Percentiles rank a stretch among this genome's conserved stretches.
These are phyloP conservation scores for Aplodontia rufa DNA, from an alignment of 2,113 vertebrate species.

Conservation along the genomic window DNA sequence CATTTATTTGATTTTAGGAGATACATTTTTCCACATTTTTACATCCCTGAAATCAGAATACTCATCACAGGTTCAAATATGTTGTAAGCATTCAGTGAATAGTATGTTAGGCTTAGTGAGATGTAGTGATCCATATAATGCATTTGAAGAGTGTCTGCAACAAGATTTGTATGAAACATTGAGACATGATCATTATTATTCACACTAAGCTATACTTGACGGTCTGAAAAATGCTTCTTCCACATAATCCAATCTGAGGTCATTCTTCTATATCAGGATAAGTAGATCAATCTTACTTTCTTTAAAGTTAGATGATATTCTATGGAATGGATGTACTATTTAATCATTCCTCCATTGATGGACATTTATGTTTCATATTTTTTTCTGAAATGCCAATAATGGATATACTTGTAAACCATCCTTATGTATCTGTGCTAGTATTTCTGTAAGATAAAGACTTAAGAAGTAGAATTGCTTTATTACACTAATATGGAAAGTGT, in stretches of 20 bases:
- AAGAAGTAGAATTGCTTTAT: neutral
- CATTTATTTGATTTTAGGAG: neutral
- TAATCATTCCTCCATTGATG: neutral
- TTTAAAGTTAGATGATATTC: neutral
- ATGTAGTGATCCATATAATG: neutral
- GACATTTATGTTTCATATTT: neutral
- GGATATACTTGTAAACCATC: neutral
- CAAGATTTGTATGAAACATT: neutral
- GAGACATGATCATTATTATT: neutral
- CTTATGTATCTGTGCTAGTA: neutral
- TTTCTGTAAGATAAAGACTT: neutral
- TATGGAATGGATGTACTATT: neutral
- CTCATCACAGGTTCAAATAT: neutral
- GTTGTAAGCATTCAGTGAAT: neutral
- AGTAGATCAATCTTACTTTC: neutral
- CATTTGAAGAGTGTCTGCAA: neutral
- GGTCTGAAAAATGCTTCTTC: conserved; percentile 11
- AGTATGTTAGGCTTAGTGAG: neutral
- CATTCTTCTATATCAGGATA: neutral
- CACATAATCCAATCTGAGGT: neutral
- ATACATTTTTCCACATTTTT: neutral
- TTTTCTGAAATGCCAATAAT: neutral
- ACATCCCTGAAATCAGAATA: neutral
- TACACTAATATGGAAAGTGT: neutral
- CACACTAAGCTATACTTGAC: neutral